A percentile compares a stretch with the other conserved stretches of the same genome.
These are phyloP conservation scores for Heterotilapia buettikoferi DNA, from an alignment of 2,113 vertebrate species.

Conservation along the genomic window DNA sequence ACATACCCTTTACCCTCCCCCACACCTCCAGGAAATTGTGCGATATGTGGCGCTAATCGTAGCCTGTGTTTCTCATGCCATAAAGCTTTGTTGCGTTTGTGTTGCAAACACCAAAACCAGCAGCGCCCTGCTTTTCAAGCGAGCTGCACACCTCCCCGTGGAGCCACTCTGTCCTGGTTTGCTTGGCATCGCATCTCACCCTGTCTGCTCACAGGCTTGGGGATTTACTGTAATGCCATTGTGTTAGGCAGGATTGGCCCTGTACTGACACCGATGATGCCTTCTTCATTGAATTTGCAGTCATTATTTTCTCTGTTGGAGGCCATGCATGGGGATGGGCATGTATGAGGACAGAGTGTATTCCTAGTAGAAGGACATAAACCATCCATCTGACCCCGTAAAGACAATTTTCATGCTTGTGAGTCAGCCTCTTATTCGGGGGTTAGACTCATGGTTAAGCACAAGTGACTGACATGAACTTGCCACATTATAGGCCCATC, in stretches of 20 bases:
- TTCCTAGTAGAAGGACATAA: not conserved
- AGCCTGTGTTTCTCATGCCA: not conserved
- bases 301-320: conserved; percentile 26
- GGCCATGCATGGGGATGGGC: conserved; percentile 18
- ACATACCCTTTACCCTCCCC: not conserved
- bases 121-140: not conserved
- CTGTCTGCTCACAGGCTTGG: conserved; percentile 47
- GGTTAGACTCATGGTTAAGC: conserved; percentile 6
- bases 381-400: not conserved
- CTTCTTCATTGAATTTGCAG: conserved; percentile 50
- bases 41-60: not conserved
- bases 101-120: not conserved
- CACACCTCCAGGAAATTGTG: not conserved
- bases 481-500: not conserved
- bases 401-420: conserved; percentile 3
- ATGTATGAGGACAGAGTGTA: not conserved
- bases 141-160: not conserved
- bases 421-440: conserved; percentile 1
- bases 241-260: conserved; percentile 64
- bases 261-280: conserved; percentile 53
- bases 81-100: not conserved
- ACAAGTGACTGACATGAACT: conserved; percentile 18
- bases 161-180: conserved; percentile 13
- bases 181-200: conserved; percentile 40
- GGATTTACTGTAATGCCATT: conserved; percentile 70